Conservation (phyloP, 30 jellyfish, hydroid and myxozoan species). For the Haliclystus octoradiatus region DNA sequence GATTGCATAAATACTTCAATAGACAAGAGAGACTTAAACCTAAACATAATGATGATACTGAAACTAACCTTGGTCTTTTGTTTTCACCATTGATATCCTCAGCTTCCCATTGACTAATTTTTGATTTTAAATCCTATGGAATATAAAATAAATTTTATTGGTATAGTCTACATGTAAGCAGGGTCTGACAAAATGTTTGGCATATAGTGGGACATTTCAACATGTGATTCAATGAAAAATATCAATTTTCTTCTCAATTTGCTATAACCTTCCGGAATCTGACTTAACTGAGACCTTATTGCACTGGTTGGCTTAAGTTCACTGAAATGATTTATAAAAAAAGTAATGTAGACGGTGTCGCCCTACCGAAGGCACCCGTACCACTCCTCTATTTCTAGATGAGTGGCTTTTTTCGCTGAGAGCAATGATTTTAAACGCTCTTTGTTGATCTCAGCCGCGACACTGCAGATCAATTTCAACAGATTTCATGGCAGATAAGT, state of each 20-base stretch:
- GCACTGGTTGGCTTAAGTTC: too few relatives aligned
- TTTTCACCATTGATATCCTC: conserved; percentile 36
- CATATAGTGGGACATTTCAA: background rate
- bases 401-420: too few relatives aligned
- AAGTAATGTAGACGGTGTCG: too few relatives aligned
- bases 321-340: too few relatives aligned
- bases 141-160: background rate
- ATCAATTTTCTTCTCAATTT: background rate
- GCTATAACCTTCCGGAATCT: too few relatives aligned
- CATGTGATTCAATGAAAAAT: background rate
- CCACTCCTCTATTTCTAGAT: too few relatives aligned
- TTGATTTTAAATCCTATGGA: conserved; percentile 42
- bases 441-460: too few relatives aligned
- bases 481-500: too few relatives aligned
- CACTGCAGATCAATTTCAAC: too few relatives aligned
- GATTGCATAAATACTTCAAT: background rate
- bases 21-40: background rate
- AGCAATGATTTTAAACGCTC: too few relatives aligned
- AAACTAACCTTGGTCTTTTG: conserved; percentile 32
- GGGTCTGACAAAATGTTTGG: background rate
- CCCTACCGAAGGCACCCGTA: too few relatives aligned
- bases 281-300: too few relatives aligned
- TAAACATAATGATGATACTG: background rate
- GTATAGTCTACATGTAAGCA: background rate
- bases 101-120: conserved; percentile 43